Conservation (phyloP, 1,140 invertebrate species). For the Zaprionus ghesquierei region DNA sequence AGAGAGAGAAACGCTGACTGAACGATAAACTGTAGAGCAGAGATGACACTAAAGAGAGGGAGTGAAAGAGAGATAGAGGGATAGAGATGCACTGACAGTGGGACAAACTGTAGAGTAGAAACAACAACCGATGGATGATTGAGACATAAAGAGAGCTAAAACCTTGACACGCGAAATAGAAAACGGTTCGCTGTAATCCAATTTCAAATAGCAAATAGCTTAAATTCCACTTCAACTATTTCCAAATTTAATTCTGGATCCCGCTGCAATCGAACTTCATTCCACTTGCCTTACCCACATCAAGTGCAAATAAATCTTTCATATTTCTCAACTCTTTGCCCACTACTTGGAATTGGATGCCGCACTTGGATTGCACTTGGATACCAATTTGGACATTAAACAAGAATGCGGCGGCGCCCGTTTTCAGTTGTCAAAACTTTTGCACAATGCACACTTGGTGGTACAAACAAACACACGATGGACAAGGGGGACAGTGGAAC, state of each 20-base stretch:
- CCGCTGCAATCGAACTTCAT: background rate
- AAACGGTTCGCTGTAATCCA: background rate
- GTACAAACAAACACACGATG: background rate
- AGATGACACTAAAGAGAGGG: background rate
- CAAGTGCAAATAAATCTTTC: slow-evolving; percentile 29
- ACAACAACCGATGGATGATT: too few species aligned
- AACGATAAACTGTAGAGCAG: slow-evolving; percentile 1
- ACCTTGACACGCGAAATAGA: background rate
- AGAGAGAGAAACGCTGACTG: background rate
- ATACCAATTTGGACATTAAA: slow-evolving; percentile 21
- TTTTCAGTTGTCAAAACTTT: slow-evolving; percentile 40
- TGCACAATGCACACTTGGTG: slow-evolving; percentile 32
- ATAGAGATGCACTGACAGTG: background rate
- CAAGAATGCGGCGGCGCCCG: slow-evolving; percentile 11
- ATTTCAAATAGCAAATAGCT: background rate
- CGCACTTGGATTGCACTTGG: slow-evolving; percentile 23
- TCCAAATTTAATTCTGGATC: background rate
- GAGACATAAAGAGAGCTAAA: background rate
- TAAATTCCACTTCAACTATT: background rate
- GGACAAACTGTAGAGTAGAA: background rate
- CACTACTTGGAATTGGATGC: background rate
- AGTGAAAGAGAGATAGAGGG: background rate
- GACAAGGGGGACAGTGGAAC: background rate
- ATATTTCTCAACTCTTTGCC: background rate
- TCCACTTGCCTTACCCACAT: background rate